Percentiles rank a stretch among this genome's conserved stretches.
These are phyloP conservation scores for Jaculus jaculus DNA, from an alignment of 2,113 vertebrate genomes.

Conservation along the genomic window DNA sequence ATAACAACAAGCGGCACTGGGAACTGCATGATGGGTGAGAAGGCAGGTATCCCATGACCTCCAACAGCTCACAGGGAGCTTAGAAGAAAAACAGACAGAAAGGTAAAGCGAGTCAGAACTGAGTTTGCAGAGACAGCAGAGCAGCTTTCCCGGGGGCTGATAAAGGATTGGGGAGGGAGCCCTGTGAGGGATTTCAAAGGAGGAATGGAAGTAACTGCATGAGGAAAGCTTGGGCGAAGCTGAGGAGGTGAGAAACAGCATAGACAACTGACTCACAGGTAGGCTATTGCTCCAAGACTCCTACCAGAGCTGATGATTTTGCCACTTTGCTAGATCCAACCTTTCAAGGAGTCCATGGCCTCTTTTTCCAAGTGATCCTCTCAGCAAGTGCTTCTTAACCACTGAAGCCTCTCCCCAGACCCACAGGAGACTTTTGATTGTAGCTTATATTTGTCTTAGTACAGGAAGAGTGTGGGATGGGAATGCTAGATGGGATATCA, in stretches of 20 bases:
- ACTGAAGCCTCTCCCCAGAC: fast-evolving
- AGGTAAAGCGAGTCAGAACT: neutral
- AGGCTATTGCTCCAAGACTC: fast-evolving
- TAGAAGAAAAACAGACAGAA: neutral
- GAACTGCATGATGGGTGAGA: neutral
- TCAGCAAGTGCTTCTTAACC: neutral
- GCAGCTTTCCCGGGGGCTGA: neutral
- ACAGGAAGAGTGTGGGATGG: neutral
- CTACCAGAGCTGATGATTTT: neutral
- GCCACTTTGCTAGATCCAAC: neutral
- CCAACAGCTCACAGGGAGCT: neutral
- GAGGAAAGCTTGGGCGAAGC: fast-evolving
- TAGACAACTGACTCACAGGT: fast-evolving
- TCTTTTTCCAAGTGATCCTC: fast-evolving
- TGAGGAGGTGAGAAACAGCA: fast-evolving
- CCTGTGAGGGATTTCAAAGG: neutral
- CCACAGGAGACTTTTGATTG: neutral
- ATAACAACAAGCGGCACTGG: fast-evolving
- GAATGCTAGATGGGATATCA: neutral
- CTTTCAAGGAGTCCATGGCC: neutral
- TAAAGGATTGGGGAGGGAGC: neutral
- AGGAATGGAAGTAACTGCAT: neutral
- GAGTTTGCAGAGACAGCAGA: neutral
- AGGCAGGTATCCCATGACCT: fast-evolving
- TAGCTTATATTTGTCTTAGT: neutral